Evolutionary conservation across 2,888 invertebrate genomes (phyloP), one percentile per base, ranked within the genome.

Genomic region (Tenthredo mesomela): DNA sequence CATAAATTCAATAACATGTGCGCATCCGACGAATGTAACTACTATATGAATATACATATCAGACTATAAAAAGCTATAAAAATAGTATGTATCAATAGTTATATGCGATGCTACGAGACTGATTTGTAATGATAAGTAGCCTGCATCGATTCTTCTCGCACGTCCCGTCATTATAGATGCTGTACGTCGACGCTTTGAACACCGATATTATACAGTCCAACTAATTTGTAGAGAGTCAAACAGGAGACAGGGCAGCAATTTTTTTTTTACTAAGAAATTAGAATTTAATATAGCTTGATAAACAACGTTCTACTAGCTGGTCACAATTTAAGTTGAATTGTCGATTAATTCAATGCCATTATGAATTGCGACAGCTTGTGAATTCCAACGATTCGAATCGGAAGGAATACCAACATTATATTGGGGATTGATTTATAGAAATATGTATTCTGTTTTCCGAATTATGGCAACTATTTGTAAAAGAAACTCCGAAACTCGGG

Each of bases 71-170:
- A 50, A 6, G 7, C 70, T 18, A 50, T 75, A 50, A 50, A 75
- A 75, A 50, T 75, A 25, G 75, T 50, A 47, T 29, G 15, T 75
- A 21, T 40, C 21, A 12, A 40, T 71, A 50, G 75, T 50, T 29
- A 33, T 47, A 47, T 75, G n/a, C n/a, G 43, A 50, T 0, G 50
- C 15, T 40, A 75, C 75, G 47, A 50, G 80, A 61, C 40, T 61
- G 33, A 80, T 80, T 80, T 80, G 33, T 58, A 80, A 80, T 80
- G 80, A 61, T 58, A 80, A 80, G 21, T 61, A 80, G 80, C 25
- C 58, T 37, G 54, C 80, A 61, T 37, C 37, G 7, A 80, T 58
- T 58, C 58, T 58, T 58, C 80, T 61, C 61, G 40, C 29, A 80
- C n/a, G 58, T 80, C 40, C 61, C 40, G 37, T 37, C 37, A 80